Base-by-base conservation (phyloP, 2,888 invertebrate genomes). In the Cremastinae sp. region DNA sequence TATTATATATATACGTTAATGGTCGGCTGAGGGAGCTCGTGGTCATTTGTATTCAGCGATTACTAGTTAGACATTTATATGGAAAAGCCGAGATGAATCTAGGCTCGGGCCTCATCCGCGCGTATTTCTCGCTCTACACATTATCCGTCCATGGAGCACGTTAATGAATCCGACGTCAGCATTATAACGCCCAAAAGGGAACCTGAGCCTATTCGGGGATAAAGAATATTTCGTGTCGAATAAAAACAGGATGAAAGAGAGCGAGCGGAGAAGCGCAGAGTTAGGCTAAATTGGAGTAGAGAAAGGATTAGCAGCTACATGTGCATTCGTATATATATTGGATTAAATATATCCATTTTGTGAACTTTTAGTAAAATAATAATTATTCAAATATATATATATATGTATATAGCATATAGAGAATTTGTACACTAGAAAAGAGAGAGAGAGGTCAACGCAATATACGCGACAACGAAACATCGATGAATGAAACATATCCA, bases 81-180 rank as follows among this genome's bases (percentile, higher is more conserved):
- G 51, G 49, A 10, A 20, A 20, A 45, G n/a, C n/a, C n/a, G n/a
- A n/a, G n/a, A n/a, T n/a, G n/a, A n/a, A n/a, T n/a, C n/a, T n/a
- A n/a, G n/a, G n/a, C n/a, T n/a, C n/a, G n/a, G n/a, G n/a, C 38
- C 38, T 38, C 51, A 20, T 12, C 41, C 12, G 16, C 10, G 12
- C 45, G 49, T 54, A 59, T 68, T 43, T 74, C 9, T 36, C 56
- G 49, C 22, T 16, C 28, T 16, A 38, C 20, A 34, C 36, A 20
- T 14, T 16, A 1, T 16, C 10, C 18, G 47, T 18, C 59, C 18
- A 38, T 75, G 73, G 82, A 80, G 81, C 78, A 79, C 82, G 84
- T 85, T 86, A 86, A 86, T 86, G 85, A 86, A 86, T 85, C 82
- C 82, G 81, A 79, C 74, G 64, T 75, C 49, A 12, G 53, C 53